Conservation (phyloP, 2,888 invertebrate genomes). For the Hetaerina titia region DNA sequence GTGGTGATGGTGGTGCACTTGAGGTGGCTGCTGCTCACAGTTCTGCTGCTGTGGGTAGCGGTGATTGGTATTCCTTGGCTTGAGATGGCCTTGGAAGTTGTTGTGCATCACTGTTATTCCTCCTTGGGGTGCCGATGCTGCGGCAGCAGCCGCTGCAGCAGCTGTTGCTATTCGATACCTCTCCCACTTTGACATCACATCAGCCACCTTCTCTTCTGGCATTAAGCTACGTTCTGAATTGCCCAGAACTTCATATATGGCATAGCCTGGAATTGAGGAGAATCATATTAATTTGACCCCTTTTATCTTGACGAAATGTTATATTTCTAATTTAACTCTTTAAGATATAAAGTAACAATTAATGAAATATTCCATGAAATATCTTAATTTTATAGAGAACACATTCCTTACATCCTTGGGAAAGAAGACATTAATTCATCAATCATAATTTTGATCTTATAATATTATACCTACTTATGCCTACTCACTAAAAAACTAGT, state of each 20-base stretch:
- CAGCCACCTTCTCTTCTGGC: constrained; percentile 93
- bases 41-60: constrained; percentile 73
- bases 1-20: background rate
- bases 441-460: too few species aligned
- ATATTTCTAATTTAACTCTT: too few species aligned
- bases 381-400: too few species aligned
- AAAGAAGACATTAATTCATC: too few species aligned
- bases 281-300: background rate
- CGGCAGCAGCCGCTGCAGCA: constrained; percentile 72
- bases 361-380: too few species aligned
- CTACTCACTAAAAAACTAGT: too few species aligned
- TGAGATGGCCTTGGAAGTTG: constrained; percentile 41
- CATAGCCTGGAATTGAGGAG: constrained; percentile 83
- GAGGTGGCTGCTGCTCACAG: background rate
- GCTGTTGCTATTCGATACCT: constrained; percentile 87
- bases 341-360: too few species aligned
- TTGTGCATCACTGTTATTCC: constrained; percentile 13
- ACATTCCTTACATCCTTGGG: too few species aligned
- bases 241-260: constrained; percentile 94
- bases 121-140: background rate
- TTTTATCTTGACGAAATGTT: too few species aligned
- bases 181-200: constrained; percentile 98
- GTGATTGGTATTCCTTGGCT: constrained; percentile 72
- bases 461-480: too few species aligned
- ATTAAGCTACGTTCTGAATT: constrained; percentile 91